Base-by-base conservation (phyloP, 2,888 invertebrate genomes). In the Leucoma salicis region DNA sequence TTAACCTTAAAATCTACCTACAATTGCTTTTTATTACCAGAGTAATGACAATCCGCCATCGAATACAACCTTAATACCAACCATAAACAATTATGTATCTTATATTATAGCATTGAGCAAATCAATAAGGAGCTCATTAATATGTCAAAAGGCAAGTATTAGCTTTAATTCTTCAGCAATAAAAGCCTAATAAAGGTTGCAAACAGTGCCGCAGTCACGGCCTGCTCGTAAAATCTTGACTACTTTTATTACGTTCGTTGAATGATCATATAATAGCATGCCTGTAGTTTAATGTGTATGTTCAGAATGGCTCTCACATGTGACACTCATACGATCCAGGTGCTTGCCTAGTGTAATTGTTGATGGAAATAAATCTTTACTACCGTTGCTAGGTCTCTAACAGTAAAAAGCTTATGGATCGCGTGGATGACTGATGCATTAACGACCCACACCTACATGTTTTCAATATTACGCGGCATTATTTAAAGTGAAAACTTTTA, bases 221-320 rank as follows among this genome's bases (percentile, higher is more conserved):
- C 31, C 33, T 40, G 57, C 55, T 78, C 82, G 73, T 86, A 82
- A 85, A 86, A 82, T 82, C 78, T 73, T 66, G 64, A 63, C 64
- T 63, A 46, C 63, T 69, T 78, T 78, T 83, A 82, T 78, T 74
- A 72, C 73, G 61, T 59, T 58, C 65, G 57, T 54, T 59, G 71
- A 78, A 82, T 74, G 72, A 70, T 70, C 69, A 65, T 67, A 73
- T 79, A 76, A 82, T 73, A 56, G 65, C 61, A 70, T 69, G 70
- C 70, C 57, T 21, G 63, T 74, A 76, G 46, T 73, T 79, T 74
- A 58, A 76, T 77, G 70, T 63, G 57, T 66, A 46, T 49, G 60
- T 68, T 59, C 55, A 52, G 58, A 66, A 69, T 58, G 44, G 50
- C 58, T 40, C 29, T 18, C 45, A 55, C 44, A 62, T 60, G 37